Evolutionary conservation across 2,113 vertebrate species (phyloP), one percentile per base, ranked within the genome.

Genomic region (Atherinomorus stipes): DNA sequence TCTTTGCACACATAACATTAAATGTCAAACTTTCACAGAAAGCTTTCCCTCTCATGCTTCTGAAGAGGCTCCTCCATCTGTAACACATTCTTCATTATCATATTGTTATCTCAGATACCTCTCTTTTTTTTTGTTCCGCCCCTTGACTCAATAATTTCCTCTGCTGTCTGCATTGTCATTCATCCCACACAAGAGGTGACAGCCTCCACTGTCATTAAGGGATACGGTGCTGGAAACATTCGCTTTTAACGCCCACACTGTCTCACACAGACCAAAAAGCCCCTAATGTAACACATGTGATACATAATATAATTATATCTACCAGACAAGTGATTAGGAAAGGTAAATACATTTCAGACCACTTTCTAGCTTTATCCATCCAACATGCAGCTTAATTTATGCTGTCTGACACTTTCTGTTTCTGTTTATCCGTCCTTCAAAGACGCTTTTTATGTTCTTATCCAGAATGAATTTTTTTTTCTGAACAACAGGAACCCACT

Each of bases 11-110:
- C 75, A 63, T 67, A 16, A 34, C 52, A 59, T 58, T 74, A 72
- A 80, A 83, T 84, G 56, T 11, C 49, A 83, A 78, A 74, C 70
- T 58, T 34, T 70, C 31, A 67, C 53, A 58, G 62, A 73, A 78
- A 26, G n/a, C 31, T 63, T 74, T 52, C 47, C 53, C 64, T 64
- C 37, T 57, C 16, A 51, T 23, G 11, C 7, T 61, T 61, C 50
- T 37, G 45, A 50, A 50, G 66, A 31, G 19, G 58, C 53, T 28
- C 25, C 57, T 44, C 38, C 8, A 38, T 71, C 21, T 53, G 8
- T 51, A 64, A 69, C 64, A 26, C n/a, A 31, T 49, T 68, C 7
- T 64, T 42, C 54, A 83, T 81, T 78, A 67, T 69, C 56, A 52
- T 40, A 11, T 64, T 18, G 16, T 62, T 23, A 61, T 56, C 64